Evolutionary conservation across 2,888 invertebrate genomes (phyloP), one percentile per base, ranked within the genome.

Genomic region (Plagiodera versicolora): DNA sequence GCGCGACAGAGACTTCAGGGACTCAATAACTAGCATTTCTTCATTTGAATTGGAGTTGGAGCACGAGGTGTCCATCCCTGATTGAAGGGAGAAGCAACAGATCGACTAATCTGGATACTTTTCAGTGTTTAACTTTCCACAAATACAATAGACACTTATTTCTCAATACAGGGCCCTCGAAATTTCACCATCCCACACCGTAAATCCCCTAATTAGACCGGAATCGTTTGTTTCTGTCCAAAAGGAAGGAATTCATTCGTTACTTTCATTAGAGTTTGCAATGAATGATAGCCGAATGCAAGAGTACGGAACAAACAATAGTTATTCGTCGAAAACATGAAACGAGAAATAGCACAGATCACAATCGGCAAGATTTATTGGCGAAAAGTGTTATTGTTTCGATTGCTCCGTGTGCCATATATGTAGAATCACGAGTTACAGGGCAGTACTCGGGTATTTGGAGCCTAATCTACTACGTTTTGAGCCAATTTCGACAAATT

Each of bases 341-440:
- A 45, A 54, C 46, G 51, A 46, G 52, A 59, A 63, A 63, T 50
- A 54, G 59, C 59, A 53, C 63, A 59, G 63, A 63, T 63, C 35
- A 58, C 56, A n/a, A 63, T 63, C 63, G 45, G 19, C 11, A 18
- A 52, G 63, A 63, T 63, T 69, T 68, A 68, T 68, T 64, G 51
- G 61, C 62, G 47, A 60, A 57, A 54, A 61, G 58, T 63, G 60
- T 63, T 61, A 66, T 69, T 68, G 69, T 57, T 57, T 57, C 65
- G 63, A 61, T 57, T 58, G 56, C 32, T 32, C 6, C 39, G 49
- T 58, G 46, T 16, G 60, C 67, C 69, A 61, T 67, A 65, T 67
- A 67, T 62, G 69, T 69, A 66, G 61, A 66, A 66, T 63, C 67
- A 67, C 67, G 69, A 24, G 48, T 44, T 28, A 44, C 39, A 39